A percentile compares a stretch with the other conserved stretches of the same genome.
These are phyloP conservation scores for Pseudomyrmex flavicornis DNA, from an alignment of 1,140 invertebrate species.

Conservation along the genomic window DNA sequence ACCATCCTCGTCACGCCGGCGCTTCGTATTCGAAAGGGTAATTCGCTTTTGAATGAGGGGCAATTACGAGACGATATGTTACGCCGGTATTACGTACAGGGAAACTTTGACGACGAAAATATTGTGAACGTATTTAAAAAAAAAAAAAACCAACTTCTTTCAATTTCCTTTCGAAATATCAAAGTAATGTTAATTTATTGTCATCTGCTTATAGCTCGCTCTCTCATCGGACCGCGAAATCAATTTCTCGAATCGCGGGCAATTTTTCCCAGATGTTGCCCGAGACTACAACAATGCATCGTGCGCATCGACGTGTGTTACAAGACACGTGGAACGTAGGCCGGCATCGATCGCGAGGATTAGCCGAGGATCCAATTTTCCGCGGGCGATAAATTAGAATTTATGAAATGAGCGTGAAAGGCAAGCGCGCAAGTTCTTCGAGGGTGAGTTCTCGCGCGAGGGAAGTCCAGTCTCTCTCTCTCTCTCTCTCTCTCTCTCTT, in stretches of 20 bases:
- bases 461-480: conserved; percentile 54
- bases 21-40: conserved; percentile 9
- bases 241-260: conserved; percentile 22
- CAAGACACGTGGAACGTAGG: conserved; percentile 60
- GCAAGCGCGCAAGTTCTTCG: conserved; percentile 61
- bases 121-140: no score
- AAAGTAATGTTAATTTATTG: neutral
- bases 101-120: no score
- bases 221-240: conserved; percentile 14
- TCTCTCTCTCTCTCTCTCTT: neutral
- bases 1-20: conserved; percentile 57
- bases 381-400: conserved; percentile 77
- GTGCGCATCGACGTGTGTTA: conserved; percentile 57
- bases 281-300: conserved; percentile 45
- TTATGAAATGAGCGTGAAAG: conserved; percentile 76
- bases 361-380: conserved; percentile 75
- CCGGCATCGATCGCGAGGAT: conserved; percentile 70
- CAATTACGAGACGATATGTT: conserved; percentile 8
- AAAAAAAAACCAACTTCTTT: no score
- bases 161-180: neutral
- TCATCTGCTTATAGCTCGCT: neutral
- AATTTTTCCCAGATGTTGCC: conserved; percentile 46
- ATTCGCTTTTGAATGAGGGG: neutral
- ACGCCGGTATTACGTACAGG: neutral
- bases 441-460: conserved; percentile 68